phyloP scores from a whole-genome alignment of 2,888 invertebrate genomes.

The Stenchaetothrips biformis region DNA sequence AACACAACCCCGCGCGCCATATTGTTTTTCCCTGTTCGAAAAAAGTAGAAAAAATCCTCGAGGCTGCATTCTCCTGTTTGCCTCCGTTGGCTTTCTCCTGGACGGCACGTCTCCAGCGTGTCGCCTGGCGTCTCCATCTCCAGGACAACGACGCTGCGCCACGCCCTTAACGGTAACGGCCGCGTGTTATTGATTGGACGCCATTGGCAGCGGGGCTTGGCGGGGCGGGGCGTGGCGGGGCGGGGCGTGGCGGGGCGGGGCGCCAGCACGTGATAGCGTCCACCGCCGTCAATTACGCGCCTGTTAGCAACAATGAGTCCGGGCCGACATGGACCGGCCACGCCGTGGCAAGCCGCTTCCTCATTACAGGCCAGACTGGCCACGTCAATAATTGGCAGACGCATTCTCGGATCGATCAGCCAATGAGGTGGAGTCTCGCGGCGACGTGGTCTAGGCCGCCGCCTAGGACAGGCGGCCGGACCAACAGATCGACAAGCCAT shows the following conservation, averaged over 20 bases:
- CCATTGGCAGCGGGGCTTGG: background rate
- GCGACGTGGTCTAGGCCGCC: background rate
- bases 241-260: background rate
- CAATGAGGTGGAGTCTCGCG: background rate
- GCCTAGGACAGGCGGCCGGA: background rate
- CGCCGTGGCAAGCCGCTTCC: background rate
- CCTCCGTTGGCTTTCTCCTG: background rate
- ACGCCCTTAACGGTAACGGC: slow-evolving; percentile 22
- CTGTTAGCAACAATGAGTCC: slow-evolving; percentile 21
- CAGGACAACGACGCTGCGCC: background rate
- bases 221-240: background rate
- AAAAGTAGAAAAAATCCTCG: background rate
- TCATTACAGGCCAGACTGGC: background rate
- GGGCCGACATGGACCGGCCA: background rate
- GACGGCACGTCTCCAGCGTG: background rate
- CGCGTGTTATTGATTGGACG: slow-evolving; percentile 15
- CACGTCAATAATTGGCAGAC: slow-evolving; percentile 8
- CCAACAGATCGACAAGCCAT: background rate
- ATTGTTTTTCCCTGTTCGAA: background rate
- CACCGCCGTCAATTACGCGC: slow-evolving; percentile 16
- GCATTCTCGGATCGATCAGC: background rate
- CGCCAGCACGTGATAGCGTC: background rate
- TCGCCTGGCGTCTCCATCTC: background rate
- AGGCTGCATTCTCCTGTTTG: background rate
- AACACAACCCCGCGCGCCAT: background rate